Evolutionary conservation across 2,888 invertebrate genomes (phyloP).

Genomic region (Leucophenga montana): DNA sequence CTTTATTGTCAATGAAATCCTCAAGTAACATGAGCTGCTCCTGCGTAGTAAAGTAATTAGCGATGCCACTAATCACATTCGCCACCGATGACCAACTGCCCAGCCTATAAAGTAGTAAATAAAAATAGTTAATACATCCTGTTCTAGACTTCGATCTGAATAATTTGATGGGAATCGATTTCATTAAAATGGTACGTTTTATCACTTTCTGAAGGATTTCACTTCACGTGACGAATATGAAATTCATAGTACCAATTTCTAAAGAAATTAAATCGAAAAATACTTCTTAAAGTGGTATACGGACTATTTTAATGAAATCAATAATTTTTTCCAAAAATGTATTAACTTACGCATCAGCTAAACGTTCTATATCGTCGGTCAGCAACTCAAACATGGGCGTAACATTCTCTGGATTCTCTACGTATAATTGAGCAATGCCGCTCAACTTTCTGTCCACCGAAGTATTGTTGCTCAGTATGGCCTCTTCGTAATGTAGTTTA

Average conservation of each 20-base stretch:
- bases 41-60: constrained; percentile 56
- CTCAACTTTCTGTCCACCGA: constrained; percentile 47
- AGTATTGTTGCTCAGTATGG: constrained; percentile 69
- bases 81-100: constrained; percentile 57
- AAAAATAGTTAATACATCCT: too few relatives aligned
- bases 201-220: too few relatives aligned
- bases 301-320: too few relatives aligned
- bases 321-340: too few relatives aligned
- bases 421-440: constrained; percentile 72
- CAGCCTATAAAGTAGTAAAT: constrained; percentile 46
- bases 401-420: constrained; percentile 73
- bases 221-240: too few relatives aligned
- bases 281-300: too few relatives aligned
- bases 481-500: constrained; percentile 74
- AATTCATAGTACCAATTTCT: too few relatives aligned
- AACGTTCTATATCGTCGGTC: constrained; percentile 39
- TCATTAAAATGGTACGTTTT: too few relatives aligned
- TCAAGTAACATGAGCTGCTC: constrained; percentile 50
- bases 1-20: constrained; percentile 47
- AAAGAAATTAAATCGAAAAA: too few relatives aligned
- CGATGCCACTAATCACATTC: constrained; percentile 49
- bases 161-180: neutral
- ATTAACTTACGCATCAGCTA: constrained; percentile 57
- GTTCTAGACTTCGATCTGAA: too few relatives aligned
- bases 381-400: constrained; percentile 54